These are phyloP conservation scores for Hipparchia semele DNA, from an alignment of 2,888 invertebrate species.

Conservation along the genomic window DNA sequence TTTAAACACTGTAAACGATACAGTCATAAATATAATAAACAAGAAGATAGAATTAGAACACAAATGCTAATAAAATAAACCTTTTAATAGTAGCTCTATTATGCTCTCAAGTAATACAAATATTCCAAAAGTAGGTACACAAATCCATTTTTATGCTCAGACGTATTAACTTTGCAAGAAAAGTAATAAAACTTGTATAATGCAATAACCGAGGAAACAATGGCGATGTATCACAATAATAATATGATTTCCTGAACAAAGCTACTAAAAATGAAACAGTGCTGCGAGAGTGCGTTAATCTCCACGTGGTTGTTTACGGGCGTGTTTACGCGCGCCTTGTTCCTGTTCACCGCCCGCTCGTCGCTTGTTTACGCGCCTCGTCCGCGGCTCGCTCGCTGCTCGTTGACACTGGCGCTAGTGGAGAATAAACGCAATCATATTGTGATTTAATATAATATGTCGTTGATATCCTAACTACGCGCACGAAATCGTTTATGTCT, in stretches of 20 bases:
- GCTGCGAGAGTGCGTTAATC: neutral
- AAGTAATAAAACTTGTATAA: neutral
- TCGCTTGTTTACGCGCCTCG: neutral
- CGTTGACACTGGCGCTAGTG: neutral
- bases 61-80: too few relatives aligned
- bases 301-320: too few relatives aligned
- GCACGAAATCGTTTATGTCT: too few relatives aligned
- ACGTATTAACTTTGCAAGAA: neutral
- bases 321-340: neutral
- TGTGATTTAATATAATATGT: neutral
- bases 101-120: too few relatives aligned
- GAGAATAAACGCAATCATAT: neutral
- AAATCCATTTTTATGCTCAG: neutral
- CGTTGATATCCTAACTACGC: too few relatives aligned
- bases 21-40: too few relatives aligned
- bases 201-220: neutral
- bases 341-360: neutral
- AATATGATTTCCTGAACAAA: neutral
- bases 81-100: too few relatives aligned
- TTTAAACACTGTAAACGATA: too few relatives aligned
- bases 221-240: constrained; percentile 4
- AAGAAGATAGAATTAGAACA: too few relatives aligned
- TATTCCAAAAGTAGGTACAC: neutral
- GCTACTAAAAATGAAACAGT: neutral
- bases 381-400: too few relatives aligned